Evolutionary conservation across 2,888 invertebrate genomes (phyloP), one percentile per base, ranked within the genome.

Genomic region (Phymatocera aterrima): DNA sequence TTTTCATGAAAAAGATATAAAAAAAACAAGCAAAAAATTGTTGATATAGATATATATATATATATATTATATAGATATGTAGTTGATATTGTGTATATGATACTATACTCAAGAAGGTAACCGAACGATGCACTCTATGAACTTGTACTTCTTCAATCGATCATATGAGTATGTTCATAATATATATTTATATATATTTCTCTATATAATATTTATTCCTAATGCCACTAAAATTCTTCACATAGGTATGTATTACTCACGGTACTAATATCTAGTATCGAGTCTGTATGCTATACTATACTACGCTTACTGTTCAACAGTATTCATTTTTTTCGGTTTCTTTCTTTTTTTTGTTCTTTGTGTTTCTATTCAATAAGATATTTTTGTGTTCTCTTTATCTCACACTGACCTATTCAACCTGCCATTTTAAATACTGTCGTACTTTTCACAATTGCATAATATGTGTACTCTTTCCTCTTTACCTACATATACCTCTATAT

Each of bases 291-390:
- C n/a, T n/a, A n/a, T n/a, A n/a, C n/a, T n/a, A n/a, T n/a, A n/a
- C n/a, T n/a, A 18, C 48, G 34, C 24, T 21, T 74, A 74, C 78
- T 74, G 74, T 46, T 78, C 78, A 78, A 78, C 78, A 78, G 78
- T 78, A 54, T 51, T 21, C 21, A 18, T 8, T 15, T 34, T 5
- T 18, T 15, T 60, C 8, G 21, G 3, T n/a, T 51, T 28, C 12
- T 46, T 70, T 21, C 18, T 15, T 15, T 31, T 37, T 4, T 18
- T 40, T 24, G 4, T 40, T 61, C 34, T 34, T 34, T 61, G 10
- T 15, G 3, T 46, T 70, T 21, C 18, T 18, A n/a, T 57, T 57
- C 24, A 43, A n/a, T n/a, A n/a, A n/a, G n/a, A n/a, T n/a, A n/a
- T n/a, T n/a, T n/a, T n/a, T n/a, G n/a, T n/a, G n/a, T n/a, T n/a